Evolutionary conservation across 2,888 invertebrate genomes (phyloP).

Genomic region (Prosopocoilus inquinatus): DNA sequence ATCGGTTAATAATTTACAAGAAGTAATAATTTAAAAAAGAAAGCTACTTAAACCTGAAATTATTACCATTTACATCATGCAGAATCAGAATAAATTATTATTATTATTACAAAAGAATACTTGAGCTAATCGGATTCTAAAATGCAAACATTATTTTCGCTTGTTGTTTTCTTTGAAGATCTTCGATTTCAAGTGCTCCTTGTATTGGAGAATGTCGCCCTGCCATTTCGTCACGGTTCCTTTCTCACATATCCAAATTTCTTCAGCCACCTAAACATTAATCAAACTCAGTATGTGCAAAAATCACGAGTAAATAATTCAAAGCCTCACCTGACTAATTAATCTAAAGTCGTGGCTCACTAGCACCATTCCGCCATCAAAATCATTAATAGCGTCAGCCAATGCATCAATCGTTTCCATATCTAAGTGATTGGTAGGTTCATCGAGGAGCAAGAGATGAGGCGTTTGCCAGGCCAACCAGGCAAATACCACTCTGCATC

Average conservation of each 20-base stretch:
- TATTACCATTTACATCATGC: too few species aligned
- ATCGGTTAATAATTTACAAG: too few species aligned
- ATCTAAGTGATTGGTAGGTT: conserved; percentile 93
- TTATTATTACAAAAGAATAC: too few species aligned
- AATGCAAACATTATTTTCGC: conserved; percentile 27
- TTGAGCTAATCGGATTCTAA: neutral
- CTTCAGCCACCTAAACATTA: conserved; percentile 84
- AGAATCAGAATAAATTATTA: too few species aligned
- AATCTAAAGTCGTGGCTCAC: conserved; percentile 99
- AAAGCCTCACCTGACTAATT: conserved; percentile 82
- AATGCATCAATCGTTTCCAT: conserved; percentile 98
- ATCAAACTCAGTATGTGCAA: conserved; percentile 2
- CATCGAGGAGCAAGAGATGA: conserved; percentile 80
- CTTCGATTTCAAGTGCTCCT: conserved; percentile 87
- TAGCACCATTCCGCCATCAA: conserved; percentile 97
- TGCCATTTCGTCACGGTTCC: conserved; percentile 95
- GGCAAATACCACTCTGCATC: conserved; percentile 97
- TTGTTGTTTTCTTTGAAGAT: conserved; percentile 68
- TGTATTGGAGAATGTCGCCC: conserved; percentile 94
- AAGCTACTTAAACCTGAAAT: too few species aligned
- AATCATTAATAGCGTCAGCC: conserved; percentile 96
- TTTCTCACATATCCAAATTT: conserved; percentile 99
- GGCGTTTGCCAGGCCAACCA: conserved; percentile 98
- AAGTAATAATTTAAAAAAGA: too few species aligned
- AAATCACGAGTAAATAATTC: neutral